Evolutionary conservation across 2,888 invertebrate species (phyloP), one percentile per base, ranked within the genome.

Genomic region (Drosophila yooni): DNA sequence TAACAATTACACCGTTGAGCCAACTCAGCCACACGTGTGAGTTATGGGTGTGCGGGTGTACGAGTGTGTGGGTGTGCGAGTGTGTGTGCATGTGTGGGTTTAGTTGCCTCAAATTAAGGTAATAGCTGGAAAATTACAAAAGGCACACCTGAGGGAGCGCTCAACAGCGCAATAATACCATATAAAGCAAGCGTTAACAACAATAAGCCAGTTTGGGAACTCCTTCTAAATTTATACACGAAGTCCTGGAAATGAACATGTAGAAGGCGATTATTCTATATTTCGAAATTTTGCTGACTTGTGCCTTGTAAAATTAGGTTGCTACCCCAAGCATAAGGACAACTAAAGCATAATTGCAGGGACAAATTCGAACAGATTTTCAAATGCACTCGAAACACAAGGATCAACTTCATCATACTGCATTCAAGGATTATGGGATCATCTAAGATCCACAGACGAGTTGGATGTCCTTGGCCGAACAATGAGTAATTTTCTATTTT

Each of bases 1-100:
- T 84, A 89, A 88, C 84, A 84, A 89, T 84, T 84, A 84, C 85
- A 36, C 29, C 62, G 80, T 52, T 61, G 57, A 40, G 80, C 58
- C 66, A 63, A 69, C 60, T 66, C 56, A 15, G 43, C 43, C 52
- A 74, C 79, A 83, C 79, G 84, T 83, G 82, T 82, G 53, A 27
- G 65, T 31, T 60, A 40, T 21, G 34, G 40, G 36, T 21, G 43
- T 51, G 31, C 27, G 40, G 11, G 56, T 46, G 46, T 43, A 10
- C 38, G 10, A n/a, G 40, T 40, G 40, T 40, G 38, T 3, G 8
- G 11, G 11, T 33, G 31, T 10, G 10, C 8, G 33, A 11, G 52
- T 21, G n/a, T 43, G 64, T 63, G 46, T 31, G 51, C 29, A 58
- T 34, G 38, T 66, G 54, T 25, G n/a, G 27, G 60, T 50, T 34